Conservation (phyloP, 2,113 vertebrate genomes). For the Gymnarchus niloticus region DNA sequence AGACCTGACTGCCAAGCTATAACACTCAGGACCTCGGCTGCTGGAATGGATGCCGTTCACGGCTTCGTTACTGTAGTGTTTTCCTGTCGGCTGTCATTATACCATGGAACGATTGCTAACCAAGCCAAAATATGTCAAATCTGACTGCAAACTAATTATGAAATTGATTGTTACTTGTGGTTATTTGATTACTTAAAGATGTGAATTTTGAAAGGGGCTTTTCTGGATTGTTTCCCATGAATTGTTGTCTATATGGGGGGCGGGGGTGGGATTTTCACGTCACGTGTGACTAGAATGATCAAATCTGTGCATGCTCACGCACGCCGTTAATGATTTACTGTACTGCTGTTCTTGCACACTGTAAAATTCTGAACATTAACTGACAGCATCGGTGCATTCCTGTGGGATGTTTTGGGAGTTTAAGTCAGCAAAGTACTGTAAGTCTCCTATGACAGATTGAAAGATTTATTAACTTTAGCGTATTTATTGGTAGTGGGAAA, state of each 20-base stretch:
- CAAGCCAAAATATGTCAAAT: neutral
- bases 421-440: neutral
- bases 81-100: neutral
- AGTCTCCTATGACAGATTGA: neutral
- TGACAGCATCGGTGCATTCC: neutral
- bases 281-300: no score
- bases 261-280: no score
- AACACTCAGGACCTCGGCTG: neutral
- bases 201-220: neutral
- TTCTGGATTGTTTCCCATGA: no score
- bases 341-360: neutral
- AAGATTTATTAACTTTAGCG: neutral
- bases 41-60: neutral
- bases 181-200: neutral
- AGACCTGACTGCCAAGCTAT: slow-evolving; percentile 11
- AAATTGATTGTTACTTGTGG: neutral
- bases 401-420: neutral
- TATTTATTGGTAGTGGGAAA: neutral
- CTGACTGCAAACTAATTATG: neutral
- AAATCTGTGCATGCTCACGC: neutral
- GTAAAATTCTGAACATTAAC: neutral
- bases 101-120: neutral
- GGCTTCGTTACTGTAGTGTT: neutral
- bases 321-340: neutral
- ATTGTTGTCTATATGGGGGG: neutral